Conservation (phyloP, 2,888 invertebrate species). For the Icerya purchasi region DNA sequence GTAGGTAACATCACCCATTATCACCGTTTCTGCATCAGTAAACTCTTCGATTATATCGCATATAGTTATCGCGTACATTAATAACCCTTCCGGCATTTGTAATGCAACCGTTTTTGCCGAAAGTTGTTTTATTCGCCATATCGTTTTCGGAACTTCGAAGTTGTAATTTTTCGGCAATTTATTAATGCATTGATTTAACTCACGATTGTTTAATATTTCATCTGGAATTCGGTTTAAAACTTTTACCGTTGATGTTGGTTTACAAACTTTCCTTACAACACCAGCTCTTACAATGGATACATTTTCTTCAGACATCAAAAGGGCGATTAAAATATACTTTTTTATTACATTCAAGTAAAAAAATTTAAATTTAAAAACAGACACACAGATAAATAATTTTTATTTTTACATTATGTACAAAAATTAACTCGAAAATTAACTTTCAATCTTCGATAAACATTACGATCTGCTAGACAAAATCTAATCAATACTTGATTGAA, state of each 20-base stretch:
- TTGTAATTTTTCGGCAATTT: conserved; percentile 82
- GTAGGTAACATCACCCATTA: conserved; percentile 98
- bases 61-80: conserved; percentile 79
- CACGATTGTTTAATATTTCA: conserved; percentile 49
- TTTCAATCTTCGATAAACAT: too few relatives aligned
- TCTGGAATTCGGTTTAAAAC: conserved; percentile 58
- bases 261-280: conserved; percentile 56
- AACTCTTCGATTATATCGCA: conserved; percentile 81
- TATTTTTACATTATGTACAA: too few relatives aligned
- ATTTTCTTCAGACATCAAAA: conserved; percentile 10
- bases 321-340: background rate
- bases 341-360: background rate
- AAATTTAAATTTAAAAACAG: too few relatives aligned
- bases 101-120: conserved; percentile 72
- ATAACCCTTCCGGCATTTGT: conserved; percentile 88
- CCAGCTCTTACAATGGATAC: conserved; percentile 50
- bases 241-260: conserved; percentile 40
- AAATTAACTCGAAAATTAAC: too few relatives aligned
- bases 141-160: conserved; percentile 92
- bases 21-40: conserved; percentile 71
- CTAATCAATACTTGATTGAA: too few relatives aligned
- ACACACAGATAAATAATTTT: too few relatives aligned
- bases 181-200: conserved; percentile 47
- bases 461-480: too few relatives aligned
- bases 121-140: conserved; percentile 80